Percentiles rank a stretch among this genome's conserved stretches.
phyloP scores from a whole-genome alignment of 2,888 invertebrate species.

The Neoitamus cyanurus region DNA sequence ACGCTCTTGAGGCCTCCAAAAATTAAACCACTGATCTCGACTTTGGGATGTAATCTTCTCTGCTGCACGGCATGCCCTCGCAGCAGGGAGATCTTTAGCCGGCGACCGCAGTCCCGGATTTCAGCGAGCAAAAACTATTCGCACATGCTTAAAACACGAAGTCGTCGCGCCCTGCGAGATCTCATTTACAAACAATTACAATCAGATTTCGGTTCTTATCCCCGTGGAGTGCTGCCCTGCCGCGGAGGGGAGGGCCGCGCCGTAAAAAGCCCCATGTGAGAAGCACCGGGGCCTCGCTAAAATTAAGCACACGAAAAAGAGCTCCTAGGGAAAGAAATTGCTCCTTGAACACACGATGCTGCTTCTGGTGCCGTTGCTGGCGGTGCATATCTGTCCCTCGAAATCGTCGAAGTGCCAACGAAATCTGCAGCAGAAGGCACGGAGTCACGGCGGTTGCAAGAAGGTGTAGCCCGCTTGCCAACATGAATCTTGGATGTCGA shows the following conservation, averaged over 20 bases:
- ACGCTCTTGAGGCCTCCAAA: too few species aligned
- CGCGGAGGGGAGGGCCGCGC: neutral
- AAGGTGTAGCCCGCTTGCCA: neutral
- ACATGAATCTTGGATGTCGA: constrained; percentile 25
- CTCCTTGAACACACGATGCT: neutral
- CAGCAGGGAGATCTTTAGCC: neutral
- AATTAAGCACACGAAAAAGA: constrained; percentile 6
- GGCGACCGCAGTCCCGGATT: neutral
- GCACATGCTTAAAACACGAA: constrained; percentile 18
- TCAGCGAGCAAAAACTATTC: constrained; percentile 6
- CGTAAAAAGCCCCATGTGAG: neutral
- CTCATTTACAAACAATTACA: constrained; percentile 43
- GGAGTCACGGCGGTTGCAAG: neutral
- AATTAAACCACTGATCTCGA: neutral
- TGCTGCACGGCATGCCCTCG: neutral
- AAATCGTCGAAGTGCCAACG: constrained; percentile 38
- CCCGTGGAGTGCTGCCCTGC: neutral
- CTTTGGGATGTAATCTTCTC: neutral
- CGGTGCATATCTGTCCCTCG: constrained; percentile 8
- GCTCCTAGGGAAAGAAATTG: neutral
- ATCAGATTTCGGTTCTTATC: constrained; percentile 35
- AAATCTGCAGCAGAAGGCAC: constrained; percentile 20
- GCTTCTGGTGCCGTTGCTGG: neutral
- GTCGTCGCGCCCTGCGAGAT: constrained; percentile 8
- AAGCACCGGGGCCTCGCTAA: neutral